Conservation (phyloP, 2,888 invertebrate species). For the Agrochola litura region DNA sequence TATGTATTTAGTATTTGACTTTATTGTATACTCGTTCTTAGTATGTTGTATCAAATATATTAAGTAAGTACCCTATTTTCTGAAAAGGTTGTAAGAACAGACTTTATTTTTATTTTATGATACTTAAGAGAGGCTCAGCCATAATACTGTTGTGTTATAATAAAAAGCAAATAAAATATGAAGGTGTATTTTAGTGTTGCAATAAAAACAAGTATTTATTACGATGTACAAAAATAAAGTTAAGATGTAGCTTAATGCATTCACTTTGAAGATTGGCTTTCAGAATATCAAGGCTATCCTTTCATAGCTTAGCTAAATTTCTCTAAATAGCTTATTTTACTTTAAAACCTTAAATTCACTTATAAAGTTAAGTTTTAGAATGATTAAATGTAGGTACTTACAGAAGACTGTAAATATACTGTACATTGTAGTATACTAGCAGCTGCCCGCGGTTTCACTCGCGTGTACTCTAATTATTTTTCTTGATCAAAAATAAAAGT, state of each 20-base stretch:
- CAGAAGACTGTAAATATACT: not conserved
- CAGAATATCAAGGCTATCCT: slow-evolving; percentile 5
- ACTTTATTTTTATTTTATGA: slow-evolving; percentile 10
- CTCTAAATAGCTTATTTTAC: not conserved
- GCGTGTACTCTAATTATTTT: too few species aligned
- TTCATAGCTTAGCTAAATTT: not conserved
- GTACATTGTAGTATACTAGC: too few species aligned
- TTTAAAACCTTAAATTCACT: not conserved
- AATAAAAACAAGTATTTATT: slow-evolving; percentile 28
- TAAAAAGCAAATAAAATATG: slow-evolving; percentile 42
- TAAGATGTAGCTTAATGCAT: not conserved
- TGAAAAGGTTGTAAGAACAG: not conserved
- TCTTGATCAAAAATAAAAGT: too few species aligned
- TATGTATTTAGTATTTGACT: not conserved
- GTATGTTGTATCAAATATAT: not conserved
- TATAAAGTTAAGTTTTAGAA: not conserved
- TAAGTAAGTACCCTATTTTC: not conserved
- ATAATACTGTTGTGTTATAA: not conserved
- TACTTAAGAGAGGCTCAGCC: not conserved
- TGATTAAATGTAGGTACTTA: not conserved
- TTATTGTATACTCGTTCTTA: not conserved
- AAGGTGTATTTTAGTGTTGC: slow-evolving; percentile 7
- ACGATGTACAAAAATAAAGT: slow-evolving; percentile 11
- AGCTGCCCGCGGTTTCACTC: too few species aligned
- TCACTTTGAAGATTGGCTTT: slow-evolving; percentile 36